phyloP scores from a whole-genome alignment of 2,797 vertebrate genomes.

The Varecia variegata region DNA sequence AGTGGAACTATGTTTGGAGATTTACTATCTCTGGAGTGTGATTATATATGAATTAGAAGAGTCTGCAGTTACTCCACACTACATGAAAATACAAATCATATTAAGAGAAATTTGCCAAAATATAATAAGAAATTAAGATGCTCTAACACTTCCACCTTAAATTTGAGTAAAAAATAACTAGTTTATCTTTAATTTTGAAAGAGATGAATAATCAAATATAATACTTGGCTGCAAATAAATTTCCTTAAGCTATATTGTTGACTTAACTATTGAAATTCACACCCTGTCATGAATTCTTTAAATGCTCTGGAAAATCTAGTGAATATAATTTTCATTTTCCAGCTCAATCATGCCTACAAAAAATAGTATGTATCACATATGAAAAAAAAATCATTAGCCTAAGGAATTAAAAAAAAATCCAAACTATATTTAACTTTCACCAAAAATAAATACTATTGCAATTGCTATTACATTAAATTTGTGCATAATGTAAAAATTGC shows the following conservation, averaged over 20 bases:
- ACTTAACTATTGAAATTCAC: conserved; percentile 29
- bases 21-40: conserved; percentile 73
- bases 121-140: conserved; percentile 56
- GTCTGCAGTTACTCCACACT: conserved; percentile 33
- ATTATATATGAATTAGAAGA: conserved; percentile 73
- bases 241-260: background rate
- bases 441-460: background rate
- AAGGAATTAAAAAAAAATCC: background rate
- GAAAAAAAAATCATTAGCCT: background rate
- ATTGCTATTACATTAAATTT: background rate
- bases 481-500: background rate
- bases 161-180: conserved; percentile 17
- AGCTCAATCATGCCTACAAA: background rate
- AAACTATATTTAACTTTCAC: background rate
- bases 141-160: conserved; percentile 22
- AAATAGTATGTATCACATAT: background rate
- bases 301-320: conserved; percentile 20
- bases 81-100: conserved; percentile 49
- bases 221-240: conserved; percentile 43
- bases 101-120: conserved; percentile 61
- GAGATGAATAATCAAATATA: background rate
- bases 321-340: background rate
- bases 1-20: conserved; percentile 68
- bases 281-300: background rate
- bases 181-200: conserved; percentile 36